phyloP scores from a whole-genome alignment of 2,888 invertebrate genomes.

The Schizotus pectinicornis region DNA sequence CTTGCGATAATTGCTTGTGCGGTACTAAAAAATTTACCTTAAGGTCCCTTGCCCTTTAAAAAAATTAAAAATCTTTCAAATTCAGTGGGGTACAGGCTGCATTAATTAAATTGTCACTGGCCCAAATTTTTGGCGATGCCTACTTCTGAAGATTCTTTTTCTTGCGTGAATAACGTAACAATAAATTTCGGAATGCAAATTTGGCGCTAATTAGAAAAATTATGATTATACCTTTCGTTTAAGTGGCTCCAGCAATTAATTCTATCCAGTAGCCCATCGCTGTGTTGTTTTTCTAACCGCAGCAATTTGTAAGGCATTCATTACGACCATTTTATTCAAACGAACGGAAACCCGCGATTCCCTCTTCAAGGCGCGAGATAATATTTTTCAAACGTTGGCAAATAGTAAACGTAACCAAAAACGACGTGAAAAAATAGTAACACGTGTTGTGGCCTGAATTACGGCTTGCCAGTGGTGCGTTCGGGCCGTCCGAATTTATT shows the following conservation, averaged over 20 bases:
- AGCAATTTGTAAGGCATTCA: conserved; percentile 18
- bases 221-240: conserved; percentile 1
- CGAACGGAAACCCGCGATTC: neutral
- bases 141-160: neutral
- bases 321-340: conserved; percentile 21
- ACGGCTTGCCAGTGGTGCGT: conserved; percentile 15
- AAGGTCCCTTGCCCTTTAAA: too few species aligned
- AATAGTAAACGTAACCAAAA: conserved; percentile 3
- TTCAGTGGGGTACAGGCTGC: too few species aligned
- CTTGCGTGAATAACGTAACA: neutral
- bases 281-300: conserved; percentile 11
- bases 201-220: conserved; percentile 17
- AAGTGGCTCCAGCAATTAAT: conserved; percentile 14
- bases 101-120: too few species aligned
- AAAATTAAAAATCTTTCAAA: too few species aligned
- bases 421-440: conserved; percentile 16
- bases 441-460: conserved; percentile 26
- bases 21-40: too few species aligned
- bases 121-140: too few species aligned
- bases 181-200: conserved; percentile 12
- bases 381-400: conserved; percentile 5
- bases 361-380: neutral
- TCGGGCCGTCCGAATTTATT: conserved; percentile 22
- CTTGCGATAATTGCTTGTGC: too few species aligned
- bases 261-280: conserved; percentile 4